phyloP scores from a whole-genome alignment of 2,888 invertebrate genomes.

The Muschampia plurimacula region DNA sequence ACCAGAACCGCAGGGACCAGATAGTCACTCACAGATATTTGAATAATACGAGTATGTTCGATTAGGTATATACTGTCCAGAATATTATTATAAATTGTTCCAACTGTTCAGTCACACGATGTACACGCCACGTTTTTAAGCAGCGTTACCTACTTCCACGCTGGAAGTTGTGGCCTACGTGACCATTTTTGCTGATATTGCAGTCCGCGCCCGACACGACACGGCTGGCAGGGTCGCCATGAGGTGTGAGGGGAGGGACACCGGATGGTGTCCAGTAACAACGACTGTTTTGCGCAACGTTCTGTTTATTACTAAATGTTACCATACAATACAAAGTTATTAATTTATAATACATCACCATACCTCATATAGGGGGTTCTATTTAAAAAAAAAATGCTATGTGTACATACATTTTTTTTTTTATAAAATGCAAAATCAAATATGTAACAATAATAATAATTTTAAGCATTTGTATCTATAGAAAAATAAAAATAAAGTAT shows the following conservation, averaged over 20 bases:
- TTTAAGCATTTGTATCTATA: background rate
- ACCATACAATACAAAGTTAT: too few species aligned
- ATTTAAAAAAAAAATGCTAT: conserved; percentile 2
- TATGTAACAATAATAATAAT: background rate
- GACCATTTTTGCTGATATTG: background rate
- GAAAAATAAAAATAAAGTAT: background rate
- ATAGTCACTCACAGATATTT: too few species aligned
- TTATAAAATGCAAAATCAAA: background rate
- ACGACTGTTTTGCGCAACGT: too few species aligned
- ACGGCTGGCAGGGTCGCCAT: background rate
- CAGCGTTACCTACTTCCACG: too few species aligned
- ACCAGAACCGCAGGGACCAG: too few species aligned
- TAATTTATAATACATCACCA: background rate
- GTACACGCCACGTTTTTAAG: too few species aligned
- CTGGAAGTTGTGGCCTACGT: background rate
- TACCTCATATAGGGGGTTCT: conserved; percentile 6
- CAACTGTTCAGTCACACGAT: too few species aligned
- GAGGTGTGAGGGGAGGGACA: background rate
- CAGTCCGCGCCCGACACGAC: background rate
- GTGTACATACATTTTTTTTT: conserved; percentile 3
- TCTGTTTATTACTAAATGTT: too few species aligned
- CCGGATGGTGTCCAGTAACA: too few species aligned
- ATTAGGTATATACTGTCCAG: background rate
- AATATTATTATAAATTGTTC: too few species aligned
- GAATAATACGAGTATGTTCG: background rate